Base-by-base conservation (phyloP, 2,797 vertebrate species). In the Rhabdophis nuchalis region DNA sequence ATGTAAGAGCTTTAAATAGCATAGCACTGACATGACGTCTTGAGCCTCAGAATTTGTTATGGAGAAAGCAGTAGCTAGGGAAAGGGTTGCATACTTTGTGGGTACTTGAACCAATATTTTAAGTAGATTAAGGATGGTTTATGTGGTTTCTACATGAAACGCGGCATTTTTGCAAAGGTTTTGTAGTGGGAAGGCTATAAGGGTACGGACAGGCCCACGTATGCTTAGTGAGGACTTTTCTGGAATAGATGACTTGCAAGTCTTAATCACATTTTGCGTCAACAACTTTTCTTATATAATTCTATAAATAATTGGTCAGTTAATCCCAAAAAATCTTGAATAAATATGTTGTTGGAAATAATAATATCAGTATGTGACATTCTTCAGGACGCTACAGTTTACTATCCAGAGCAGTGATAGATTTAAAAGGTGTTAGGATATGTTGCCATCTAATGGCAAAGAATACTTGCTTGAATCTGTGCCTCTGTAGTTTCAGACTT, bases 381-480 rank as follows among this genome's bases (percentile, higher is more conserved):
- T 56, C 46, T 50, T 46, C 36, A 68, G 18, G 53, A 25, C 41
- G n/a, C n/a, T 32, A 13, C 32, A 87, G 18, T 82, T 77, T 54
- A 41, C 11, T n/a, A 14, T 54, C 29, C 60, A 10, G 32, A 32
- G 53, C 52, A 87, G 53, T 60, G 46, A 87, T 90, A 2, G 53
- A 20, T 57, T 20, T 87, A 77, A 85, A 68, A 64, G 86, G 6
- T 57, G 36, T 77, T 90, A 27, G 53, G n/a, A 4, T 60, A 60
- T 54, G 32, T 82, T 92, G 92, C 85, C 85, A 82, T 68, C 92
- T 92, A 82, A 92, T 88, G 92, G 92, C 46, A 86, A 61, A 89
- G 60, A 82, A 14, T 60, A 82, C 52, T 82, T 87, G n/a, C 41
- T 46, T 90, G 14, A 18, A 14, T 13, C 1, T 54, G 20, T n/a